Base-by-base conservation (phyloP, 2,113 vertebrate species). In the Pseudorectes ferrugineus region DNA sequence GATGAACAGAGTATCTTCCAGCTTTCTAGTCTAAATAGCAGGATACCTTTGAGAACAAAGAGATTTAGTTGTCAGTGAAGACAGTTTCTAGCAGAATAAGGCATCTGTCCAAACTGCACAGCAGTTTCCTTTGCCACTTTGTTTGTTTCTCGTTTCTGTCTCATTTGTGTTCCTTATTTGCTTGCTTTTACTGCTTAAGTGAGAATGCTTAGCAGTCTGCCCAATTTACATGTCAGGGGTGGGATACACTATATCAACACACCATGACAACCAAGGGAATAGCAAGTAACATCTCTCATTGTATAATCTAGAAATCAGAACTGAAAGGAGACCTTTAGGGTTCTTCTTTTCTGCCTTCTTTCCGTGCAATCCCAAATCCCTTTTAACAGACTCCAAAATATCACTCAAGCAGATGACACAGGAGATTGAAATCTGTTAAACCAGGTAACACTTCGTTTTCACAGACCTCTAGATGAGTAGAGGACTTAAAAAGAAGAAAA, bases 371-470 rank as follows among this genome's bases (percentile, higher is more conserved):
- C 87, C 63, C 51, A 52, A 95, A 66, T 74, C 10, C 16, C 19
- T 91, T 96, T 96, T 81, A 96, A 95, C 33, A 89, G 70, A 78
- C 38, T 81, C 21, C 10, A 85, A 95, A 95, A 83, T 92, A 92
- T 61, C 75, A 90, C 28, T 93, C 43, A 90, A 95, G 67, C 76
- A 92, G 31, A 33, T 2, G 0, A 43, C 7, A 42, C 35, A 89
- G 51, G 83, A 96, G 87, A 95, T 22, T 90, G 82, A 96, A 94
- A 96, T 73, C 66, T 93, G 91, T 85, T 94, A 97, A 93, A 20
- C 5, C 43, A 95, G 40, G 62, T 95, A 92, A 85, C 0, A 18
- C 43, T 93, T 97, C 14, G 38, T 96, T 97, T 98, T 97, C 80
- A 89, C 35, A 72, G 58, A 40, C 29, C 9, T 92, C 48, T 92